Percentiles rank a stretch among this genome's conserved stretches.
phyloP scores from a whole-genome alignment of 2,888 invertebrate species.

The Agrochola macilenta region DNA sequence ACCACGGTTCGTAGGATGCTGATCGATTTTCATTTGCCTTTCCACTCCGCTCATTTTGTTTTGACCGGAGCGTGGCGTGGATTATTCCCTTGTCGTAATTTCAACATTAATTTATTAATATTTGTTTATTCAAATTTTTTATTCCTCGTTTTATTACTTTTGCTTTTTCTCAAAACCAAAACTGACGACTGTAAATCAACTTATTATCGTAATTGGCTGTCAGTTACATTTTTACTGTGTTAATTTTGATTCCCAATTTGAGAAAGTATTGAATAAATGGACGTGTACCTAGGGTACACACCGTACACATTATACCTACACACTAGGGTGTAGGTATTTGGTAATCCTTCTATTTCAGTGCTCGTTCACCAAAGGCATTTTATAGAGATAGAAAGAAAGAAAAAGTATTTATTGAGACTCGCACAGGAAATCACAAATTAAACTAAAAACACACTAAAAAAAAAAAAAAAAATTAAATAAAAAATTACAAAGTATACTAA shows the following conservation, averaged over 20 bases:
- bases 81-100: conserved; percentile 20
- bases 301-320: too few relatives aligned
- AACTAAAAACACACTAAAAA: too few relatives aligned
- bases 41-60: conserved; percentile 46
- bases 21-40: conserved; percentile 38
- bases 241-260: neutral
- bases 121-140: conserved; percentile 22
- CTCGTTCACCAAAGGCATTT: neutral
- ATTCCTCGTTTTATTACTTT: conserved; percentile 4
- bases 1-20: conserved; percentile 12
- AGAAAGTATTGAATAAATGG: neutral
- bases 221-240: neutral
- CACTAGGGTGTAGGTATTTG: neutral
- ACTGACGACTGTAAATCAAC: neutral
- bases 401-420: too few relatives aligned
- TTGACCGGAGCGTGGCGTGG: neutral
- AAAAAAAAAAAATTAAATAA: too few relatives aligned
- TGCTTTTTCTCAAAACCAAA: neutral
- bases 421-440: too few relatives aligned
- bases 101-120: neutral
- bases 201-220: neutral
- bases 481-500: too few relatives aligned
- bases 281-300: too few relatives aligned
- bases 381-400: too few relatives aligned
- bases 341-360: neutral